phyloP scores from a whole-genome alignment of 2,113 vertebrate species.

The Pao palembangensis region DNA sequence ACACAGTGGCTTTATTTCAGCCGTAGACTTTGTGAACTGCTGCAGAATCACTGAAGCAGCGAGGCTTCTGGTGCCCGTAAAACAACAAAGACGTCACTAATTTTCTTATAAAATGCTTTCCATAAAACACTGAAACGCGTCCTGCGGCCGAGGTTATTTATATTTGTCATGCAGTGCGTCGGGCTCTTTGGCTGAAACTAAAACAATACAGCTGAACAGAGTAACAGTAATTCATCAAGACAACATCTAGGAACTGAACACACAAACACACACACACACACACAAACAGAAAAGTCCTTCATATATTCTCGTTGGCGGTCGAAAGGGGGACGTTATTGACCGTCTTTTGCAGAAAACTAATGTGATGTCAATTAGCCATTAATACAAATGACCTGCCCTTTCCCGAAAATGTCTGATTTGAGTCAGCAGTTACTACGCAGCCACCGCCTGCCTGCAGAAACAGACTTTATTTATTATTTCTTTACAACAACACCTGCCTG shows the following conservation, averaged over 20 bases:
- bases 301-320: slow-evolving; percentile 21
- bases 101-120: not conserved
- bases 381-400: slow-evolving; percentile 72
- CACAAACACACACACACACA: slow-evolving; percentile 28
- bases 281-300: slow-evolving; percentile 19
- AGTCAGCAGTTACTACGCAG: slow-evolving; percentile 61
- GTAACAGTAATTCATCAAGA: slow-evolving; percentile 28
- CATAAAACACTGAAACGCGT: no score
- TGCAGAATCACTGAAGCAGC: slow-evolving; percentile 44
- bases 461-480: slow-evolving; percentile 5
- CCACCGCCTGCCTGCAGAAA: slow-evolving; percentile 46
- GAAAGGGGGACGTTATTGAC: slow-evolving; percentile 57
- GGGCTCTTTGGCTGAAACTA: not conserved
- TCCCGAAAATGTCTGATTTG: slow-evolving; percentile 71
- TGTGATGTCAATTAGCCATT: slow-evolving; percentile 77
- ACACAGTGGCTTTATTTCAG: slow-evolving; percentile 37
- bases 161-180: no score
- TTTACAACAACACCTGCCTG: slow-evolving; percentile 44
- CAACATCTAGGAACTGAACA: slow-evolving; percentile 18
- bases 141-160: not conserved
- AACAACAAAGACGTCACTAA: no score
- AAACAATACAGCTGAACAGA: not conserved
- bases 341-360: slow-evolving; percentile 67
- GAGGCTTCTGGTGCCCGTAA: not conserved
- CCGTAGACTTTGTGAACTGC: slow-evolving; percentile 44